Conservation (phyloP, 1,140 invertebrate genomes). For the Neuroterus valhalla region DNA sequence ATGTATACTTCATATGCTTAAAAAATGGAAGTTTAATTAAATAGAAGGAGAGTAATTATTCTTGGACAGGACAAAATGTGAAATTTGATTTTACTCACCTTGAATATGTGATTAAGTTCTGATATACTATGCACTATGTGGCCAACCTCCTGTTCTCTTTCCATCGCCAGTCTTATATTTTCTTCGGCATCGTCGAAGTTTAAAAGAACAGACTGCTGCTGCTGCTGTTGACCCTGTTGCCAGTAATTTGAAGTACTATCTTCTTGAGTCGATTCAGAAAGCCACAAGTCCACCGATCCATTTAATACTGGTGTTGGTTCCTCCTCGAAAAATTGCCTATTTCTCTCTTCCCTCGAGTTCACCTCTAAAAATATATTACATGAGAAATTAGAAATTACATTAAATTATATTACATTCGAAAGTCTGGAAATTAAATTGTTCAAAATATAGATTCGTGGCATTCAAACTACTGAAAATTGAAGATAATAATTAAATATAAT, state of each 20-base stretch:
- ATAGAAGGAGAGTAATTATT: too few species aligned
- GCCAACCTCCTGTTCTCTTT: slow-evolving; percentile 92
- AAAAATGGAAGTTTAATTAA: too few species aligned
- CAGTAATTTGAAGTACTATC: slow-evolving; percentile 57
- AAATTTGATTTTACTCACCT: slow-evolving; percentile 72
- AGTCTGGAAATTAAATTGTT: too few species aligned
- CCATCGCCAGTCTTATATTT: slow-evolving; percentile 83
- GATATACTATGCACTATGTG: slow-evolving; percentile 93
- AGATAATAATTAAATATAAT: too few species aligned
- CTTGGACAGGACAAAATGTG: slow-evolving; percentile 1
- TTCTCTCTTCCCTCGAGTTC: slow-evolving; percentile 91
- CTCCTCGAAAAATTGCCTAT: slow-evolving; percentile 87
- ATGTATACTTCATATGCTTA: too few species aligned
- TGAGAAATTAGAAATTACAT: too few species aligned
- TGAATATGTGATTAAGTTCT: slow-evolving; percentile 96
- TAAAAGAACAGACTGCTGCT: slow-evolving; percentile 67
- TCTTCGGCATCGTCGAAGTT: slow-evolving; percentile 85
- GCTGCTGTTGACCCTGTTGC: slow-evolving; percentile 62
- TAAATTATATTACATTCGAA: too few species aligned
- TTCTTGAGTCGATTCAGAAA: slow-evolving; percentile 54
- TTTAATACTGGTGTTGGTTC: slow-evolving; percentile 63
- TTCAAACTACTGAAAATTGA: too few species aligned
- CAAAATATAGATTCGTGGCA: too few species aligned
- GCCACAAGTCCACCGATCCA: slow-evolving; percentile 62
- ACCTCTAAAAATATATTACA: slow-evolving; percentile 77